A percentile compares a stretch with the other conserved stretches of the same genome.
These are phyloP conservation scores for Periplaneta americana DNA, from an alignment of 1,140 invertebrate species.

Conservation along the genomic window DNA sequence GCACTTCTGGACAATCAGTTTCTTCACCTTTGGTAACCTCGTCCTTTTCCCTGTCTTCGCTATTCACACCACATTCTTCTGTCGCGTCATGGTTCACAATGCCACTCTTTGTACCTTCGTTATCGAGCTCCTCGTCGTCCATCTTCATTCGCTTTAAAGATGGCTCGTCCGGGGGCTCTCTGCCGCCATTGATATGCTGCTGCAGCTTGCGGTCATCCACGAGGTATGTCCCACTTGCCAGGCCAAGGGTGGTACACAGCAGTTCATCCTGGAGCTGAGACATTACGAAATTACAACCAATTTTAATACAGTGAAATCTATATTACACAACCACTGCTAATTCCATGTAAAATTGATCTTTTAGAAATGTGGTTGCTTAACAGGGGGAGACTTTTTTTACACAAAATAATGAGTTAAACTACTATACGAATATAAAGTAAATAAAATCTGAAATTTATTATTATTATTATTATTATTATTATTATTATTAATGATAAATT, in stretches of 20 bases:
- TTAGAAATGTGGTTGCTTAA: too few relatives aligned
- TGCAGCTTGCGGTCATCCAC: conserved; percentile 10
- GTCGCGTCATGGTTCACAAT: neutral
- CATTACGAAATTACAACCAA: too few relatives aligned
- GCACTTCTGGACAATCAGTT: neutral
- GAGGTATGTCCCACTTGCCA: conserved; percentile 8
- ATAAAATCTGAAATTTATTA: too few relatives aligned
- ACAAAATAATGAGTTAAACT: too few relatives aligned
- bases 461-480: too few relatives aligned
- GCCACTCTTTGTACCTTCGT: neutral
- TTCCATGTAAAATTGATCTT: too few relatives aligned
- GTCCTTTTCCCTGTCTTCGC: neutral
- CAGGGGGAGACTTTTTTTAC: too few relatives aligned
- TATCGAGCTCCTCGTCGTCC: neutral
- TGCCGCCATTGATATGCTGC: neutral
- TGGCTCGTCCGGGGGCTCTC: neutral
- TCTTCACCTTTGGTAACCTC: neutral
- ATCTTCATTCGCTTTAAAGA: neutral
- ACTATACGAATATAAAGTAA: too few relatives aligned
- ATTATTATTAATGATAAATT: too few relatives aligned
- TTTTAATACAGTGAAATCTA: too few relatives aligned
- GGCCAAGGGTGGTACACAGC: neutral
- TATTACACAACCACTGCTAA: too few relatives aligned
- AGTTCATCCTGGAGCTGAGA: conserved; percentile 12
- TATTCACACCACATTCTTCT: neutral